A percentile compares a stretch with the other conserved stretches of the same genome.
phyloP scores from a whole-genome alignment of 2,888 invertebrate species.

The Dendrolimus pini region DNA sequence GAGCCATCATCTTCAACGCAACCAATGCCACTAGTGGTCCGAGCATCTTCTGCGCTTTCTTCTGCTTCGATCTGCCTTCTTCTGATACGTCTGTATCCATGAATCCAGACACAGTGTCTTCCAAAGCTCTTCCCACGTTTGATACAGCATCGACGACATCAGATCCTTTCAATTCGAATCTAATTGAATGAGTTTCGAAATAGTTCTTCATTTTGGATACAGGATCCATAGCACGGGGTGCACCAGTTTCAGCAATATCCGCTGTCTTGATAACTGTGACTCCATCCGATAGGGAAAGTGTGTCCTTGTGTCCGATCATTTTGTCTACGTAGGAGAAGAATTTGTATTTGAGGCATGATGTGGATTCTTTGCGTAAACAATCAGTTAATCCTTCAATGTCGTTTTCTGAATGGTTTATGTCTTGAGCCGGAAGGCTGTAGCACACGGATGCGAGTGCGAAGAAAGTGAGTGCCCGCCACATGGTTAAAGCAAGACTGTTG shows the following conservation, averaged over 20 bases:
- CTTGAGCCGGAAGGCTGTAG: constrained; percentile 82
- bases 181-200: constrained; percentile 87
- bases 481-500: constrained; percentile 18
- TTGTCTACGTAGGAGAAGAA: constrained; percentile 92
- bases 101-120: constrained; percentile 81
- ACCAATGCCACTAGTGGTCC: constrained; percentile 86
- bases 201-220: constrained; percentile 84
- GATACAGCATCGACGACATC: constrained; percentile 89
- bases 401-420: constrained; percentile 82
- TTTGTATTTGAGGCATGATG: constrained; percentile 91
- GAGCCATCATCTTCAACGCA: constrained; percentile 86
- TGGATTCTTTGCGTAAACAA: constrained; percentile 88
- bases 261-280: constrained; percentile 88
- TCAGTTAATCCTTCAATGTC: constrained; percentile 88
- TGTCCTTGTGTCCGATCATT: constrained; percentile 87
- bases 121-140: constrained; percentile 87
- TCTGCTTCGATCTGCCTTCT: constrained; percentile 88
- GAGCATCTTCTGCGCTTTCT: constrained; percentile 86
- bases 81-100: constrained; percentile 75
- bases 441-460: constrained; percentile 67
- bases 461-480: constrained; percentile 56
- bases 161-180: constrained; percentile 89
- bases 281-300: constrained; percentile 87
- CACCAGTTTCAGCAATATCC: constrained; percentile 83
- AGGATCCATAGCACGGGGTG: constrained; percentile 84